A percentile compares a stretch with the other conserved stretches of the same genome.
Evolutionary conservation across 2,113 vertebrate genomes (phyloP).

Genomic region (Coptodon rendalli): DNA sequence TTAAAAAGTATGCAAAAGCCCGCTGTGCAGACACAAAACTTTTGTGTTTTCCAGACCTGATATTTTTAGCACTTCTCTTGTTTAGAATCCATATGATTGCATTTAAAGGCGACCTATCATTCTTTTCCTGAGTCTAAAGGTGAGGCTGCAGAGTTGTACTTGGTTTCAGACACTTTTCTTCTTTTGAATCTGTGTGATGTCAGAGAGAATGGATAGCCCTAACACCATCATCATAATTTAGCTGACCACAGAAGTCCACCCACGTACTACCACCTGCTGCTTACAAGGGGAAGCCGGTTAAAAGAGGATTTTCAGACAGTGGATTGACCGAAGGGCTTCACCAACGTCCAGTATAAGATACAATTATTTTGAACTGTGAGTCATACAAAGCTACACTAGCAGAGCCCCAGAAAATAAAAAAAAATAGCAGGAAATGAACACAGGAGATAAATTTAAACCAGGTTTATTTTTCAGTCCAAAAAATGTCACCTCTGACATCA

Average conservation of each 20-base stretch:
- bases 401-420: not conserved
- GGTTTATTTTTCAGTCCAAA: not conserved
- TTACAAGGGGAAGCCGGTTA: accelerated
- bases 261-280: not conserved
- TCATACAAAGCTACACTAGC: not conserved
- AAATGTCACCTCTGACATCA: not conserved
- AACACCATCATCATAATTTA: not conserved
- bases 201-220: not conserved
- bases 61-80: not conserved
- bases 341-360: not conserved
- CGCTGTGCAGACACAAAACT: not conserved
- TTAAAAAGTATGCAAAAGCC: not conserved
- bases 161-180: not conserved
- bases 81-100: not conserved
- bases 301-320: not conserved
- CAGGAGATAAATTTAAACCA: not conserved
- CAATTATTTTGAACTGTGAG: not conserved
- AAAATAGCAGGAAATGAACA: not conserved
- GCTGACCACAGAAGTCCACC: not conserved
- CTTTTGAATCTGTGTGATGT: not conserved
- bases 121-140: not conserved
- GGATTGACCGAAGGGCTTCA: not conserved
- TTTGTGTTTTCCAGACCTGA: not conserved
- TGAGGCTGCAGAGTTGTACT: not conserved
- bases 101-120: not conserved